Conservation (phyloP, 2,797 vertebrate species). For the Sciaenops ocellatus region DNA sequence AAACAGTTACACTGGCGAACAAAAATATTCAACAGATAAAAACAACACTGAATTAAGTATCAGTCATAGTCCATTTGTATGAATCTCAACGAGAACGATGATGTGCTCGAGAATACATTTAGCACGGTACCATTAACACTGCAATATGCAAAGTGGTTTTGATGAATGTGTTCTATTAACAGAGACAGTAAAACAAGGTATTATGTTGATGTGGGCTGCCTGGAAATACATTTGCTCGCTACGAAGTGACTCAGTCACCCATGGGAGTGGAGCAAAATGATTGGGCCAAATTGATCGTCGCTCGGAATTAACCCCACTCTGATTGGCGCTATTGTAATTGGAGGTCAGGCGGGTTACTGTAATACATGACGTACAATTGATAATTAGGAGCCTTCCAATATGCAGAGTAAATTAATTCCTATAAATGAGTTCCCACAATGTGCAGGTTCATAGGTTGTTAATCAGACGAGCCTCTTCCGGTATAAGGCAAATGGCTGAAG, state of each 20-base stretch:
- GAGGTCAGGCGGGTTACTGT: constrained; percentile 73
- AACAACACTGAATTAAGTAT: constrained; percentile 16
- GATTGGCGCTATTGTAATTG: constrained; percentile 80
- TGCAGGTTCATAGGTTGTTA: constrained; percentile 71
- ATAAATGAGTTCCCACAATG: constrained; percentile 60
- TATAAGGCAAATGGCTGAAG: constrained; percentile 43
- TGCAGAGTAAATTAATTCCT: constrained; percentile 72
- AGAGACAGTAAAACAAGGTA: constrained; percentile 67
- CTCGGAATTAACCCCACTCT: constrained; percentile 77
- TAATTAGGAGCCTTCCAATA: constrained; percentile 75
- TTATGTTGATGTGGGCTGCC: constrained; percentile 64
- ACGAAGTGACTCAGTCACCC: constrained; percentile 68
- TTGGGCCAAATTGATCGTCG: constrained; percentile 78
- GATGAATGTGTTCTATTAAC: constrained; percentile 74
- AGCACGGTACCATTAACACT: constrained; percentile 48
- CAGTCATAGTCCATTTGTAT: constrained; percentile 47
- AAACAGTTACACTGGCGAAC: constrained; percentile 25
- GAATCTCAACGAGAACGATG: constrained; percentile 33
- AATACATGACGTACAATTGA: constrained; percentile 78
- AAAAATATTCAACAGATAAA: constrained; percentile 25
- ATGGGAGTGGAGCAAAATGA: constrained; percentile 72
- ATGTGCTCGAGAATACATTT: constrained; percentile 38
- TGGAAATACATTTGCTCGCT: constrained; percentile 65
- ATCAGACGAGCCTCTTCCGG: constrained; percentile 58
- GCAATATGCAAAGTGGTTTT: constrained; percentile 68